These are phyloP conservation scores for Scortum barcoo DNA, from an alignment of 2,113 vertebrate species.

Conservation along the genomic window DNA sequence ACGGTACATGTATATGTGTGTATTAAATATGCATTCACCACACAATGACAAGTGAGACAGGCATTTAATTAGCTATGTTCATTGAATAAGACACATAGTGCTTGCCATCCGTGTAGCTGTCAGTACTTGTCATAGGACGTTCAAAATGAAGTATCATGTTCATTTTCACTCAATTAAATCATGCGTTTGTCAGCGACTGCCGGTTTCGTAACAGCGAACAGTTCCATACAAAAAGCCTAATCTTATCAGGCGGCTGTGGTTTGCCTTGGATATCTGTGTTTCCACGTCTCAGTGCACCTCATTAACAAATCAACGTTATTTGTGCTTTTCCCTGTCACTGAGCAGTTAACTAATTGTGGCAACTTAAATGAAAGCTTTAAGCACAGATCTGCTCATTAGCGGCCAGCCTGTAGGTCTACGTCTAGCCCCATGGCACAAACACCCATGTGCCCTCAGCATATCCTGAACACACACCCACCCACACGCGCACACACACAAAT, in stretches of 20 bases:
- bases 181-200: not conserved
- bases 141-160: not conserved
- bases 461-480: slow-evolving; percentile 13
- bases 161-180: not conserved
- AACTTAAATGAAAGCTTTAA: slow-evolving; percentile 27
- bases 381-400: slow-evolving; percentile 71
- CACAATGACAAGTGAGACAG: too few species aligned
- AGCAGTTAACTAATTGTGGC: slow-evolving; percentile 62
- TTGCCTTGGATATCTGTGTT: slow-evolving; percentile 18
- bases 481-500: not conserved
- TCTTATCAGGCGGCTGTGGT: slow-evolving; percentile 27
- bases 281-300: slow-evolving; percentile 49
- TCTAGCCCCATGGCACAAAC: slow-evolving; percentile 42
- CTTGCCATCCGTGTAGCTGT: not conserved
- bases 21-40: not conserved
- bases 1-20: not conserved
- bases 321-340: slow-evolving; percentile 51
- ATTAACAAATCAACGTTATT: slow-evolving; percentile 61
- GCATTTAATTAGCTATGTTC: not conserved
- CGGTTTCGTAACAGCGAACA: slow-evolving; percentile 8
- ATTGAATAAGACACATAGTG: not conserved
- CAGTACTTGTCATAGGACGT: not conserved
- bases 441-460: slow-evolving; percentile 24
- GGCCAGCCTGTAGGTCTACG: not conserved
- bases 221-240: not conserved